Conservation (phyloP, 2,113 vertebrate species). For the Rhinogobius similis region DNA sequence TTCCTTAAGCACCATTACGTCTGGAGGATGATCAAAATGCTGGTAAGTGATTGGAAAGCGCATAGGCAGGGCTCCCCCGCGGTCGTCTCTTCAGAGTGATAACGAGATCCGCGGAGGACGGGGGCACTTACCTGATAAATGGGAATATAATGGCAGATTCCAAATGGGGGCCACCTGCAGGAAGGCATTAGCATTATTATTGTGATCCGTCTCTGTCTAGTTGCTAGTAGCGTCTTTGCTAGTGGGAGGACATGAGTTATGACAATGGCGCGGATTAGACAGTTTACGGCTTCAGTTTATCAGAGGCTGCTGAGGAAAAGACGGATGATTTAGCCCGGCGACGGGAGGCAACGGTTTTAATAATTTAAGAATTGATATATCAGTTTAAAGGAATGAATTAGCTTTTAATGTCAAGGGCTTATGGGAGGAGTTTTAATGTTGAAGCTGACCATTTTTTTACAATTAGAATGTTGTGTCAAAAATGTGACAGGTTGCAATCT, state of each 20-base stretch:
- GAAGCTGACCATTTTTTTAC: neutral
- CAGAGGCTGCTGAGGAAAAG: slow-evolving; percentile 23
- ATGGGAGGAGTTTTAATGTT: slow-evolving; percentile 18
- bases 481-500: too few relatives aligned
- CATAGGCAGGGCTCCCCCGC: slow-evolving; percentile 33
- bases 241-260: slow-evolving; percentile 65
- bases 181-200: slow-evolving; percentile 70
- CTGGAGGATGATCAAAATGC: slow-evolving; percentile 39
- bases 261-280: slow-evolving; percentile 37
- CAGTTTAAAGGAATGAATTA: slow-evolving; percentile 20
- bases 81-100: slow-evolving; percentile 36
- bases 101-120: slow-evolving; percentile 56
- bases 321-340: slow-evolving; percentile 29
- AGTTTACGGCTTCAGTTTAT: slow-evolving; percentile 50
- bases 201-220: slow-evolving; percentile 72
- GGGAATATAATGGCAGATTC: slow-evolving; percentile 60
- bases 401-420: slow-evolving; percentile 17
- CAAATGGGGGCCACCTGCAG: slow-evolving; percentile 65
- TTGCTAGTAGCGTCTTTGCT: slow-evolving; percentile 54
- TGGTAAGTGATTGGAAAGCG: slow-evolving; percentile 37
- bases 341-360: slow-evolving; percentile 20
- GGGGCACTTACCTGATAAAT: slow-evolving; percentile 64
- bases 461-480: slow-evolving; percentile 6
- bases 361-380: slow-evolving; percentile 35
- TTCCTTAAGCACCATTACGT: slow-evolving; percentile 45